phyloP scores from a whole-genome alignment of 2,113 vertebrate genomes.

The Tamias sibiricus region DNA sequence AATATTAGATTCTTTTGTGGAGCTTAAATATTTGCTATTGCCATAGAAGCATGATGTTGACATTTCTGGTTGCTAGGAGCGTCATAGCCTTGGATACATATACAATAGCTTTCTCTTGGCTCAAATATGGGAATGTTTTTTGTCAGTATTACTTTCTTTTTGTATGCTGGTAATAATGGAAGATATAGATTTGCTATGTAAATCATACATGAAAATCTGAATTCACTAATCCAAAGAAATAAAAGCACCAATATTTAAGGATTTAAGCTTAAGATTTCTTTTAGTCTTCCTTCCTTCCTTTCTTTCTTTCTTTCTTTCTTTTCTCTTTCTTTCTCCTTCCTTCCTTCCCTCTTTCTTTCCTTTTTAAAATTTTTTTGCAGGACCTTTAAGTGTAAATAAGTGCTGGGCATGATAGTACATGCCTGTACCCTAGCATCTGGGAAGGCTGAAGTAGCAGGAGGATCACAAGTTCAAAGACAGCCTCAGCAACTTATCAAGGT shows the following conservation, averaged over 20 bases:
- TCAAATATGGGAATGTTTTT: neutral
- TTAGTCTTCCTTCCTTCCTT: too few species aligned
- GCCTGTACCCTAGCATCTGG: too few species aligned
- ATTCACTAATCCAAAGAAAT: constrained; percentile 4
- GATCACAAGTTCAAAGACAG: too few species aligned
- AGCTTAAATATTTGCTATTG: constrained; percentile 56
- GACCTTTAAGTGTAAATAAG: constrained; percentile 51
- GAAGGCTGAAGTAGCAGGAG: too few species aligned
- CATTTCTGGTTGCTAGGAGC: constrained; percentile 68
- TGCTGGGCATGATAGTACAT: neutral
- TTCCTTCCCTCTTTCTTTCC: too few species aligned
- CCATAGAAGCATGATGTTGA: constrained; percentile 60
- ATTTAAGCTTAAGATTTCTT: neutral
- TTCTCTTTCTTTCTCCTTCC: too few species aligned
- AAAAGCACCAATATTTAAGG: constrained; percentile 10
- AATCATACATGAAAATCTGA: constrained; percentile 52
- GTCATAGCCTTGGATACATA: neutral
- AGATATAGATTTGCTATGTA: neutral
- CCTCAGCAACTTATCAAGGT: too few species aligned
- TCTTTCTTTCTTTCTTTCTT: too few species aligned
- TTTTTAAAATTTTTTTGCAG: neutral
- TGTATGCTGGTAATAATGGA: neutral
- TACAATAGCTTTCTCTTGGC: constrained; percentile 43
- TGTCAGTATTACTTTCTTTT: constrained; percentile 32
- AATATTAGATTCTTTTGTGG: constrained; percentile 38